phyloP scores from a whole-genome alignment of 2,888 invertebrate genomes.

The Falcaria lacertinaria region DNA sequence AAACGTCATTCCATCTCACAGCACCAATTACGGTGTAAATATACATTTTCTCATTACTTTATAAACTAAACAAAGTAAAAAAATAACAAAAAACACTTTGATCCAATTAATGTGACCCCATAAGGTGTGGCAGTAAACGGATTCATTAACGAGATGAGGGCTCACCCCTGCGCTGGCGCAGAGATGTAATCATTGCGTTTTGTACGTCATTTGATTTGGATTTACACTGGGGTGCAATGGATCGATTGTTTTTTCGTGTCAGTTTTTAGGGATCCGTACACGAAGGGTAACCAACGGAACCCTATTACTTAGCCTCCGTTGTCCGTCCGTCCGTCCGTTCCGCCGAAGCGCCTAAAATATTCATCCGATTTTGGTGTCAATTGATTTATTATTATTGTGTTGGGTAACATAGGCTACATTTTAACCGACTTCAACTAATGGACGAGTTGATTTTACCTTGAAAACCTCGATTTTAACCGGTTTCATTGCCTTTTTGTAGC shows the following conservation, averaged over 20 bases:
- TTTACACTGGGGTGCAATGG: background rate
- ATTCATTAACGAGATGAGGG: slow-evolving; percentile 36
- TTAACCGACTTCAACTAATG: too few relatives aligned
- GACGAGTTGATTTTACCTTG: too few relatives aligned
- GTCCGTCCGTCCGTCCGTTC: too few relatives aligned
- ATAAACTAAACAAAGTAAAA: background rate
- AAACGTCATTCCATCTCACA: background rate
- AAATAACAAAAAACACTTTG: background rate
- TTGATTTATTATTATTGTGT: too few relatives aligned
- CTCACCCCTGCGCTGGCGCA: slow-evolving; percentile 17
- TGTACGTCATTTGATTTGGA: background rate
- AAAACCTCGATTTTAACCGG: too few relatives aligned
- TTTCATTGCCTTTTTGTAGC: too few relatives aligned
- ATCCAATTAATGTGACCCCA: slow-evolving; percentile 12
- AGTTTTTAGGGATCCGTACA: too few relatives aligned
- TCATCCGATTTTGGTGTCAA: too few relatives aligned
- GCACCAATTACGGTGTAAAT: background rate
- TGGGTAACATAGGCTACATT: too few relatives aligned
- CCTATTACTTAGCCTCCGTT: too few relatives aligned
- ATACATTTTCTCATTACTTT: background rate
- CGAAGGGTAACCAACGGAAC: too few relatives aligned
- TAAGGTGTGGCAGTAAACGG: slow-evolving; percentile 35
- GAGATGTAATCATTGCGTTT: background rate
- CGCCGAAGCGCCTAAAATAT: too few relatives aligned
- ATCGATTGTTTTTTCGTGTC: background rate